Evolutionary conservation across 2,888 invertebrate species (phyloP).

Genomic region (Reticulitermes lucifugus): DNA sequence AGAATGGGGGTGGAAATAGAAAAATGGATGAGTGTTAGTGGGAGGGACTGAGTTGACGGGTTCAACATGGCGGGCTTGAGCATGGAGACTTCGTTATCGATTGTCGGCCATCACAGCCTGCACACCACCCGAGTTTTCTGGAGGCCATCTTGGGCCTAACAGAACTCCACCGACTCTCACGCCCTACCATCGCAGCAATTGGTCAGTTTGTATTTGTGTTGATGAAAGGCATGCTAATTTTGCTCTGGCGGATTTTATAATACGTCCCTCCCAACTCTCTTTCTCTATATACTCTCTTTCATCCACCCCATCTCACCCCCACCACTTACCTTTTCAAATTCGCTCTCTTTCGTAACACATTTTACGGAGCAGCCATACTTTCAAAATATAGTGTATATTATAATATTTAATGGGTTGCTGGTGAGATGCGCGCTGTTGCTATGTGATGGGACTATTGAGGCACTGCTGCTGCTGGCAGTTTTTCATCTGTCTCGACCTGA

Average conservation of each 20-base stretch:
- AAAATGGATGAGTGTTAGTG: slow-evolving; percentile 22
- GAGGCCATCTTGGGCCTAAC: slow-evolving; percentile 41
- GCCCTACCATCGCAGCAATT: slow-evolving; percentile 35
- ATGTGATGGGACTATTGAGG: neutral
- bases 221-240: slow-evolving; percentile 48
- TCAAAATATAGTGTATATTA: slow-evolving; percentile 39
- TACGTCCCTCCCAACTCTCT: slow-evolving; percentile 5
- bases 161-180: neutral
- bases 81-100: slow-evolving; percentile 26
- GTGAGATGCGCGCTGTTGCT: neutral
- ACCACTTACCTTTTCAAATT: neutral
- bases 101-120: slow-evolving; percentile 37
- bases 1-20: slow-evolving; percentile 4
- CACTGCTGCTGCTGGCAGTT: slow-evolving; percentile 1
- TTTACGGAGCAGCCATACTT: slow-evolving; percentile 45
- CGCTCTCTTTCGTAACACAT: slow-evolving; percentile 28
- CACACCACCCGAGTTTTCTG: neutral
- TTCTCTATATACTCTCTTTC: neutral
- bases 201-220: slow-evolving; percentile 46
- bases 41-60: slow-evolving; percentile 22
- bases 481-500: neutral
- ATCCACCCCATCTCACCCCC: neutral
- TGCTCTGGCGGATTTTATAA: slow-evolving; percentile 40
- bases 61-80: slow-evolving; percentile 43
- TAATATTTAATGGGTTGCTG: slow-evolving; percentile 39